These are phyloP conservation scores for Heliconius sara DNA, from an alignment of 2,888 invertebrate genomes.

Conservation along the genomic window DNA sequence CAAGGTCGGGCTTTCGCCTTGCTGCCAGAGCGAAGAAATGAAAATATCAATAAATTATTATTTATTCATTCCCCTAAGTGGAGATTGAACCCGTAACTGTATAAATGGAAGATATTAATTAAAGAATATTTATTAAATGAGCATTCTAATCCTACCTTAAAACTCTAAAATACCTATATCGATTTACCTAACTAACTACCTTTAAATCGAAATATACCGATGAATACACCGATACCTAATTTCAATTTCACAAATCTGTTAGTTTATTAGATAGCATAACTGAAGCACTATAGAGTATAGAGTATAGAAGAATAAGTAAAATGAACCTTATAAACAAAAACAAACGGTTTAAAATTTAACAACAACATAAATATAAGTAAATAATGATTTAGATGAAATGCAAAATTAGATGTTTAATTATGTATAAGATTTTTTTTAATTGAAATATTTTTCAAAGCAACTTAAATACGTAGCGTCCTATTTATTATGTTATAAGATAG, in stretches of 20 bases:
- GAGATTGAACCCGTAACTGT: too few species aligned
- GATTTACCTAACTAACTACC: conserved; percentile 2
- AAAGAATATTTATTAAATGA: too few species aligned
- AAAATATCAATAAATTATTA: too few species aligned
- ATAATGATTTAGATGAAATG: conserved; percentile 14
- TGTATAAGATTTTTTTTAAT: conserved; percentile 18
- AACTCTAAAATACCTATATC: conserved; percentile 6
- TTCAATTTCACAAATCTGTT: conserved; percentile 19
- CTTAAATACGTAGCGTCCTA: conserved; percentile 9
- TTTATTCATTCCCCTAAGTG: too few species aligned
- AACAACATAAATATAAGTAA: not conserved
- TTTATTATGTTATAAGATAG: conserved; percentile 14
- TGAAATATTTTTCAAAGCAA: not conserved
- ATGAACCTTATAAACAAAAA: not conserved
- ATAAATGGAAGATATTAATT: too few species aligned
- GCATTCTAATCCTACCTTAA: not conserved
- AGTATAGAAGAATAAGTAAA: not conserved
- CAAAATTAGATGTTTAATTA: conserved; percentile 21
- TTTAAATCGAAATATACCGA: conserved; percentile 15
- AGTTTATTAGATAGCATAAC: conserved; percentile 34
- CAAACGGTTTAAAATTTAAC: not conserved
- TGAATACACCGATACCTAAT: conserved; percentile 25
- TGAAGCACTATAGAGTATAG: not conserved
- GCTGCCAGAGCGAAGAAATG: too few species aligned
- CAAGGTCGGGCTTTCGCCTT: too few species aligned